Evolutionary conservation across 2,797 vertebrate genomes (phyloP).

Genomic region (Thaleichthys pacificus): DNA sequence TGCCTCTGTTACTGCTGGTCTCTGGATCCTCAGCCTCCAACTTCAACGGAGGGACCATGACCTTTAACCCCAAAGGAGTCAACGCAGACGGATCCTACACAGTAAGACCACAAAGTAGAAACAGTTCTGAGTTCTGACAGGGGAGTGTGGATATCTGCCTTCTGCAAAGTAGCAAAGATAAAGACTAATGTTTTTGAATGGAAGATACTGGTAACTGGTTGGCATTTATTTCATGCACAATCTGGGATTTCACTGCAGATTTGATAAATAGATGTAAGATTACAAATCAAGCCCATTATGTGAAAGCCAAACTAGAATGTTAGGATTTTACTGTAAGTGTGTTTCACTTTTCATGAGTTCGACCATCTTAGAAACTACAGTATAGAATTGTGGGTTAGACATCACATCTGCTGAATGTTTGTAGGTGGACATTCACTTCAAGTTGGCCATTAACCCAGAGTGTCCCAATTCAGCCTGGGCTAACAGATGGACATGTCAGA

Average conservation of each 20-base stretch:
- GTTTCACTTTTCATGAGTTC: not conserved
- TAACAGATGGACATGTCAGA: not conserved
- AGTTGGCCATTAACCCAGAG: not conserved
- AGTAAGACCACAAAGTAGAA: conserved; percentile 2
- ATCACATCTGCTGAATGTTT: not conserved
- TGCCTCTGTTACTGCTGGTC: conserved; percentile 17
- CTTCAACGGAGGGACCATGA: conserved; percentile 32
- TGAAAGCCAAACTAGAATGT: not conserved
- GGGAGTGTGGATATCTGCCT: not conserved
- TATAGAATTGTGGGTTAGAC: not conserved
- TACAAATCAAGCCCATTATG: too few relatives aligned
- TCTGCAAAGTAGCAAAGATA: not conserved
- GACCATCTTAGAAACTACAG: not conserved
- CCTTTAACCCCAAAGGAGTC: conserved; percentile 14
- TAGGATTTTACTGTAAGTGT: not conserved
- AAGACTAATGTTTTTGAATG: not conserved
- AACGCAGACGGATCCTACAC: conserved; percentile 10
- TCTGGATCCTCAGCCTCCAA: conserved; percentile 20
- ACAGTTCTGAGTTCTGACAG: not conserved
- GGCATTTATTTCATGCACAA: too few relatives aligned
- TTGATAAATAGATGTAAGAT: too few relatives aligned
- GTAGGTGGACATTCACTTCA: conserved; percentile 51
- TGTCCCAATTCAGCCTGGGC: too few relatives aligned
- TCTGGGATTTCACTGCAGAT: too few relatives aligned
- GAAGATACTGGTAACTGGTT: not conserved